phyloP scores from a whole-genome alignment of 2,888 invertebrate genomes.

The Leucoma salicis region DNA sequence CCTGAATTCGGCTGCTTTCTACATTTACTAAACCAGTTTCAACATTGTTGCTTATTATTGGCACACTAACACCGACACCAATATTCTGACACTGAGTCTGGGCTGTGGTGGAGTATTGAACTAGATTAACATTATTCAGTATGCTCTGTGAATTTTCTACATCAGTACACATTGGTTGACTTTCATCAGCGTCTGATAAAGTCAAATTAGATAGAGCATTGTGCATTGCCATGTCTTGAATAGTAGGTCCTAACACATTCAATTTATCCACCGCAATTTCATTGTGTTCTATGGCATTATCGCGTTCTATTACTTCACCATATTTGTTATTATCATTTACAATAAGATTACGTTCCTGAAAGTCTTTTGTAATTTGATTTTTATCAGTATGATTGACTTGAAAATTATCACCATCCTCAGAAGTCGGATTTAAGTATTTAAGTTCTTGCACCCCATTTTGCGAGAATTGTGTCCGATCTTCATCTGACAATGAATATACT shows the following conservation, averaged over 20 bases:
- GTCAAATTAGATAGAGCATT: constrained; percentile 10
- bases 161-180: constrained; percentile 1
- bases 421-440: not conserved
- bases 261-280: not conserved
- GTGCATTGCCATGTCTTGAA: constrained; percentile 24
- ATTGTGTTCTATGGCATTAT: constrained; percentile 2
- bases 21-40: not conserved
- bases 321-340: not conserved
- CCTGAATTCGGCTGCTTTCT: not conserved
- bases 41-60: not conserved
- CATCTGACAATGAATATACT: constrained; percentile 42
- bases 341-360: constrained; percentile 6
- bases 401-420: not conserved
- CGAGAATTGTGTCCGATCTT: constrained; percentile 34
- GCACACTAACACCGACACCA: not conserved
- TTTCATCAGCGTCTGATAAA: not conserved
- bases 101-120: not conserved
- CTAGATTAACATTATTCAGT: constrained; percentile 13
- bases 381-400: not conserved
- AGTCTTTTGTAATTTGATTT: constrained; percentile 2
- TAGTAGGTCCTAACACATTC: not conserved
- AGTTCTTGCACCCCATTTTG: constrained; percentile 8
- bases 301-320: not conserved
- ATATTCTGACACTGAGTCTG: not conserved
- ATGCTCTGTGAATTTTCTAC: constrained; percentile 41